Conservation (phyloP, 2,888 invertebrate genomes). For the Adela reaumurella region DNA sequence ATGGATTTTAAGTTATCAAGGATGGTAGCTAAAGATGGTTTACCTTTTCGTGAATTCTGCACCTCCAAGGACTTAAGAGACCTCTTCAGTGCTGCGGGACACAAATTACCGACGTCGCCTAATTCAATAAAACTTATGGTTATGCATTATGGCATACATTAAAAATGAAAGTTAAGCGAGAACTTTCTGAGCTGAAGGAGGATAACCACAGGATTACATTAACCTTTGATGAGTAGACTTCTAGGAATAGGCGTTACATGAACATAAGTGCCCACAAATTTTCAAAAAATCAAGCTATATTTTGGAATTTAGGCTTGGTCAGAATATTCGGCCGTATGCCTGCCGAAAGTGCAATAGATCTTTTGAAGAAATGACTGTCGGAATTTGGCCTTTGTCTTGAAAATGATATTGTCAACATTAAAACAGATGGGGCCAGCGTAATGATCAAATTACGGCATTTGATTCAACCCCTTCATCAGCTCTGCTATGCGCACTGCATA, state of each 20-base stretch:
- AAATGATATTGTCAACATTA: conserved; percentile 16
- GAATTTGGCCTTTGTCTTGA: conserved; percentile 15
- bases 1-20: too few species aligned
- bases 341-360: conserved; percentile 11
- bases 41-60: too few species aligned
- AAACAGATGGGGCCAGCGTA: conserved; percentile 17
- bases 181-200: conserved; percentile 1
- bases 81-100: too few species aligned
- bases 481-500: conserved; percentile 14
- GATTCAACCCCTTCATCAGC: conserved; percentile 15
- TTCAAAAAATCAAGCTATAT: conserved; percentile 4
- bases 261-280: conserved; percentile 11
- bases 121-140: too few species aligned
- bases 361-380: conserved; percentile 12
- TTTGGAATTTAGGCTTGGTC: conserved; percentile 13
- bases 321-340: conserved; percentile 15
- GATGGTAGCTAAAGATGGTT: too few species aligned
- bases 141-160: too few species aligned
- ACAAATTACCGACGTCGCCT: too few species aligned
- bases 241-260: conserved; percentile 11
- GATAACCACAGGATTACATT: conserved; percentile 10
- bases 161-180: too few species aligned
- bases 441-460: conserved; percentile 17
- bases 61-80: too few species aligned
- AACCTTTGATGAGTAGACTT: conserved; percentile 11